Conservation (phyloP, 2,113 vertebrate species). For the Monopterus albus region DNA sequence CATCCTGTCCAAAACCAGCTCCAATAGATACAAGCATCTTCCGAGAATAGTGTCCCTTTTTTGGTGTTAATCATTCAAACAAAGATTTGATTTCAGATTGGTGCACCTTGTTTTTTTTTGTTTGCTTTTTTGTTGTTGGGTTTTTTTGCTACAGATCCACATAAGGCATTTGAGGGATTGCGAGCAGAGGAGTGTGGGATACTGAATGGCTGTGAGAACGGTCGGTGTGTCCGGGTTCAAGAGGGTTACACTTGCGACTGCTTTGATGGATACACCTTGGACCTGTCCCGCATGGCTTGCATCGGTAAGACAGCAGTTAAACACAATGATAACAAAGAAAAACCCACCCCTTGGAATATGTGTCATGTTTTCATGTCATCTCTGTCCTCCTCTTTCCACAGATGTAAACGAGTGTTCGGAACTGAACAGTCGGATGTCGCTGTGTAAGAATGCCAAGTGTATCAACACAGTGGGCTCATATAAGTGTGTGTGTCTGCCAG, state of each 20-base stretch:
- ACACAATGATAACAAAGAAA: not conserved
- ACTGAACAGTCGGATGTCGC: constrained; percentile 94
- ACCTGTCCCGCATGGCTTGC: constrained; percentile 95
- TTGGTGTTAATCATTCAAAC: too few relatives aligned
- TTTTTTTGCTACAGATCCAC: constrained; percentile 64
- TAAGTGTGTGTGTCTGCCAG: constrained; percentile 92
- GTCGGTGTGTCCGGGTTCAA: constrained; percentile 95
- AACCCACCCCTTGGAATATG: too few relatives aligned
- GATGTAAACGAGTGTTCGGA: constrained; percentile 98
- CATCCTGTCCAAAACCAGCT: too few relatives aligned
- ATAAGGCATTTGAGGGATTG: constrained; percentile 88
- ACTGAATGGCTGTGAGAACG: constrained; percentile 96
- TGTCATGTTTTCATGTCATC: not conserved
- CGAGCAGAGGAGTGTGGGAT: constrained; percentile 96
- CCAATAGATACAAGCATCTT: too few relatives aligned
- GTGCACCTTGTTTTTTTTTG: too few relatives aligned
- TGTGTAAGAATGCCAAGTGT: constrained; percentile 96
- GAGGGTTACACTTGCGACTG: constrained; percentile 98
- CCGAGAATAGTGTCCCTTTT: too few relatives aligned
- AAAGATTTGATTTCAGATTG: too few relatives aligned
- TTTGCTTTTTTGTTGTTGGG: too few relatives aligned
- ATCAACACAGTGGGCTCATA: constrained; percentile 96
- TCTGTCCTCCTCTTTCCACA: constrained; percentile 26
- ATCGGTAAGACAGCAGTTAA: constrained; percentile 84
- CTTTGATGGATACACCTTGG: constrained; percentile 95